Evolutionary conservation across 64 coral and sea anemone genomes (phyloP), one percentile per base, ranked within the genome.

Genomic region (Stylophora pistillata): DNA sequence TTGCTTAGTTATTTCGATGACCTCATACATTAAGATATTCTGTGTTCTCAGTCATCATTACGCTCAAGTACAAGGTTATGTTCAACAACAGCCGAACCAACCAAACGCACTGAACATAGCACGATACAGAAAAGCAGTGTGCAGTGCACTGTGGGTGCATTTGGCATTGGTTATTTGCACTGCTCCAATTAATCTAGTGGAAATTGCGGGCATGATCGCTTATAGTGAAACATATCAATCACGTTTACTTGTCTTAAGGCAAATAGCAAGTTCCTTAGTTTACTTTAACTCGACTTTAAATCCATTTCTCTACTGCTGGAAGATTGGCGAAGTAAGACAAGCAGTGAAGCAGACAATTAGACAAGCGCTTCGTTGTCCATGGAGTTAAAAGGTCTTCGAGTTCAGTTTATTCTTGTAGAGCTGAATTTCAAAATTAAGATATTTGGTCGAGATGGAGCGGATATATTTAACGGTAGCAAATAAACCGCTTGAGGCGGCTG

Each of bases 251-350:
- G 37, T 41, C 37, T 41, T 41, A 6, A 3, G 37, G 37, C 2
- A 41, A 41, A 41, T 41, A 41, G 37, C 37, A 41, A 41, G 2
- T 41, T 10, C 27, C 13, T 73, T 73, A 31, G 27, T 73, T 27
- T 73, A 32, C 71, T 31, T 73, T 2, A 73, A 73, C 71, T 73
- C 71, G 27, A 32, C 71, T 1, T 15, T 73, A 31, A 73, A 73
- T 31, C 71, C 71, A 14, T 32, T 73, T 73, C 71, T 73, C 31
- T 73, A 73, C 71, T 73, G 71, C 26, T 73, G 71, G 71, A 73
- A 73, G 30, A 73, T 73, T 27, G 0, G 12, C 16, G 71, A 73
- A 30, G 71, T 73, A 2, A 73, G 28, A 73, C 21, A 32, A 27
- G 71, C 71, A 30, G 71, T 73, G 71, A 73, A 73, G 26, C 11